A percentile compares a stretch with the other conserved stretches of the same genome.
These are phyloP conservation scores for Aphaenogaster floridana DNA, from an alignment of 1,140 invertebrate species.

Conservation along the genomic window DNA sequence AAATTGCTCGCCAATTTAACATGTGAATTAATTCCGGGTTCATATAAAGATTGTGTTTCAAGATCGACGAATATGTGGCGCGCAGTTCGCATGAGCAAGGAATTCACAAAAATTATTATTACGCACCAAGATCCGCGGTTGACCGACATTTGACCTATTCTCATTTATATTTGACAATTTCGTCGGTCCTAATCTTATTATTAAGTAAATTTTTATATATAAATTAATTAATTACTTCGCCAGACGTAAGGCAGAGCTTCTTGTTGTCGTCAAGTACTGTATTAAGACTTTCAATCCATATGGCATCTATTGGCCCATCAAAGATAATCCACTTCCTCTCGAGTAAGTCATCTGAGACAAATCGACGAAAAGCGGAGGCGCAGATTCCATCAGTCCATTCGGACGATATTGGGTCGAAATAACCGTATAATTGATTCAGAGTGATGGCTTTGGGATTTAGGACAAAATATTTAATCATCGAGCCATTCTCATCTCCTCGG, in stretches of 20 bases:
- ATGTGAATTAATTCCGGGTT: no score
- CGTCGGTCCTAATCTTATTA: no score
- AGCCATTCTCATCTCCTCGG: slow-evolving; percentile 85
- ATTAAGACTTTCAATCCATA: slow-evolving; percentile 99
- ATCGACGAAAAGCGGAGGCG: slow-evolving; percentile 91
- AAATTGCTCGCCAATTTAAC: no score
- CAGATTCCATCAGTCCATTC: slow-evolving; percentile 97
- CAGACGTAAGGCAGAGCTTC: slow-evolving; percentile 92
- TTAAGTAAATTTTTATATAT: no score
- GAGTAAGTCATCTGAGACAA: slow-evolving; percentile 89
- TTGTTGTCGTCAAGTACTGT: slow-evolving; percentile 95
- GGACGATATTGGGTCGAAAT: slow-evolving; percentile 95
- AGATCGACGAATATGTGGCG: no score
- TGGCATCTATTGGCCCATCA: slow-evolving; percentile 97
- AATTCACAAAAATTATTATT: no score
- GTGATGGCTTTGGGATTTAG: slow-evolving; percentile 97
- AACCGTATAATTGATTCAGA: slow-evolving; percentile 96
- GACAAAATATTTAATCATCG: slow-evolving; percentile 91
- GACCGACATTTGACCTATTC: no score
- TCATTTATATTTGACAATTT: no score
- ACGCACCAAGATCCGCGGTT: no score
- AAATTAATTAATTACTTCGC: slow-evolving; percentile 91
- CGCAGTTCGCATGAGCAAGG: no score
- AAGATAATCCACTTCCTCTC: slow-evolving; percentile 93
- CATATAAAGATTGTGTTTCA: no score